These are phyloP conservation scores for Cirrhinus mrigala DNA, from an alignment of 2,797 vertebrate genomes.

Conservation along the genomic window DNA sequence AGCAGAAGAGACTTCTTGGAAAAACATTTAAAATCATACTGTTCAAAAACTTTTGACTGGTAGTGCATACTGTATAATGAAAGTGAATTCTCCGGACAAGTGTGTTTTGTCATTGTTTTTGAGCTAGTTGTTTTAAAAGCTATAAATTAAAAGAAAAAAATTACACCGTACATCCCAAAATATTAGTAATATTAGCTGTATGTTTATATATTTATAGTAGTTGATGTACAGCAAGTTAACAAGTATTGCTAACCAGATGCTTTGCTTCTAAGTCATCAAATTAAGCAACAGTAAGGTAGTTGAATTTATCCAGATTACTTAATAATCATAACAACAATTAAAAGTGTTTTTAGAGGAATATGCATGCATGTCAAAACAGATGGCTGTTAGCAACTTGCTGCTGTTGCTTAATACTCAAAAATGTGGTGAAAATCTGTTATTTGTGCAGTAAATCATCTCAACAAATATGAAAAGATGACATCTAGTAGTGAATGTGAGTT, in stretches of 20 bases:
- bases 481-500: neutral
- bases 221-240: neutral
- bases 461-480: neutral
- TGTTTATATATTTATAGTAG: neutral
- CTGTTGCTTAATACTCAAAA: neutral
- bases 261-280: neutral
- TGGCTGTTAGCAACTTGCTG: neutral
- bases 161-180: neutral
- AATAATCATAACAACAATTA: conserved; percentile 5
- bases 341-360: neutral
- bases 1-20: no score
- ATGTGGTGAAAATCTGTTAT: neutral
- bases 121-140: neutral
- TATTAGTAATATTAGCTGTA: neutral
- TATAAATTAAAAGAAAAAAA: neutral
- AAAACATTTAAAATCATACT: no score
- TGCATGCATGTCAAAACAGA: conserved; percentile 11
- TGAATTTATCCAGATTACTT: neutral
- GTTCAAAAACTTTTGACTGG: no score
- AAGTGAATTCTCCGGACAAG: neutral
- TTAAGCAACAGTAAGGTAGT: neutral
- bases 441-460: conserved; percentile 7
- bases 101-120: neutral
- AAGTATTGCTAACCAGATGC: neutral
- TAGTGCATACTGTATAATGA: neutral